Percentiles rank a stretch among this genome's conserved stretches.
phyloP scores from a whole-genome alignment of 2,113 vertebrate genomes.

The Herpailurus yagouaroundi region DNA sequence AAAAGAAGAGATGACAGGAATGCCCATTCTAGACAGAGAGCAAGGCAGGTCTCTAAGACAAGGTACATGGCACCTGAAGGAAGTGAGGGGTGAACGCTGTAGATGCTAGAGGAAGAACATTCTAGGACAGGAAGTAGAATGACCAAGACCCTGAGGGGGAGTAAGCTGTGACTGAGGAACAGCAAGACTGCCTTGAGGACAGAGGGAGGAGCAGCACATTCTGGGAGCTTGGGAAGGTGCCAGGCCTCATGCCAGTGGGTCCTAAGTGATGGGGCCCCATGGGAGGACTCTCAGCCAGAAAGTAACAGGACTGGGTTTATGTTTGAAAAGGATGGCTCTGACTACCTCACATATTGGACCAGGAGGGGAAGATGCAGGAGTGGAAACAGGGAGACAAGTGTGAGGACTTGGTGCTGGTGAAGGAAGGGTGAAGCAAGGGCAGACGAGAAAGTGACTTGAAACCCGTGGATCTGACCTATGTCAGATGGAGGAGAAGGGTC shows the following conservation, averaged over 20 bases:
- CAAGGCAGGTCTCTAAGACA: background rate
- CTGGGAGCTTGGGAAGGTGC: background rate
- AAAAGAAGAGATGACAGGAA: background rate
- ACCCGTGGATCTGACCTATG: fast-evolving
- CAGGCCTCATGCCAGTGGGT: background rate
- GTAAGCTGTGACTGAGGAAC: background rate
- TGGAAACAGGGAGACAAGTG: background rate
- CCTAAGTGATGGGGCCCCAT: background rate
- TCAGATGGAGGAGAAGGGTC: background rate
- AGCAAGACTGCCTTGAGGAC: background rate
- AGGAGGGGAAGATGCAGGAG: background rate
- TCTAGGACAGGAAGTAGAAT: background rate
- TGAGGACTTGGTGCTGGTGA: background rate
- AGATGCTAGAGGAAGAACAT: background rate
- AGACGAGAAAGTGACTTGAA: background rate
- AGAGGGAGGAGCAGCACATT: background rate
- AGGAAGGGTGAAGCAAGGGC: background rate
- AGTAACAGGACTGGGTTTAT: background rate
- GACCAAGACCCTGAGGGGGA: background rate
- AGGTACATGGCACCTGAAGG: background rate
- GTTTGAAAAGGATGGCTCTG: background rate
- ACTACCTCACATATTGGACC: background rate
- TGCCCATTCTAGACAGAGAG: background rate
- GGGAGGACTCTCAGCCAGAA: background rate
- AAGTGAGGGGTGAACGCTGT: background rate